phyloP scores from a whole-genome alignment of 1,140 invertebrate species.

The Diorhabda elongata region DNA sequence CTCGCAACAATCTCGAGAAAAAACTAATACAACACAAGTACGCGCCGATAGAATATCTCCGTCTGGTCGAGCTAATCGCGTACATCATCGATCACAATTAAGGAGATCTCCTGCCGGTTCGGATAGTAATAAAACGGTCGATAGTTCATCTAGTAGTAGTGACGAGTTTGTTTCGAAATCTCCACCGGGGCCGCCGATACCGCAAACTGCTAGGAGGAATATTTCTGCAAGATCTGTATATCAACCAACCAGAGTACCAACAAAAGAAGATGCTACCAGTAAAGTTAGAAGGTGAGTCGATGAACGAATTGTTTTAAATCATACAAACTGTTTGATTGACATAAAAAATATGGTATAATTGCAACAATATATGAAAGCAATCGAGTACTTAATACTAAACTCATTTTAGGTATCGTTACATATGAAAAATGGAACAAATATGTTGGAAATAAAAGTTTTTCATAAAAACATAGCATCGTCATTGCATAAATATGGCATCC shows the following conservation, averaged over 20 bases:
- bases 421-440: too few relatives aligned
- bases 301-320: too few relatives aligned
- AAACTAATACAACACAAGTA: constrained; percentile 14
- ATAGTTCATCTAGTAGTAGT: constrained; percentile 50
- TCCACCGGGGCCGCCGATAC: constrained; percentile 39
- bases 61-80: constrained; percentile 42
- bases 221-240: constrained; percentile 39
- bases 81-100: constrained; percentile 34
- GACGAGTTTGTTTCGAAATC: constrained; percentile 44
- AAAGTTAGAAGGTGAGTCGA: constrained; percentile 40
- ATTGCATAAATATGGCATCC: too few relatives aligned
- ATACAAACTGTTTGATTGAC: too few relatives aligned
- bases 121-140: constrained; percentile 48
- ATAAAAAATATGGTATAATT: too few relatives aligned
- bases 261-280: constrained; percentile 46
- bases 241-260: constrained; percentile 23
- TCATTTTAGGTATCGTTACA: too few relatives aligned
- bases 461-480: too few relatives aligned
- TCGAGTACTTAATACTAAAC: too few relatives aligned
- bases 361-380: too few relatives aligned
- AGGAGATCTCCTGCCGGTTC: constrained; percentile 50
- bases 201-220: constrained; percentile 42
- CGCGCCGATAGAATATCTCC: constrained; percentile 48
- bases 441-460: too few relatives aligned
- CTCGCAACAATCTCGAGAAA: constrained; percentile 4